These are phyloP conservation scores for Halcyon chelicuti DNA, from an alignment of 2,797 vertebrate species.

Conservation along the genomic window DNA sequence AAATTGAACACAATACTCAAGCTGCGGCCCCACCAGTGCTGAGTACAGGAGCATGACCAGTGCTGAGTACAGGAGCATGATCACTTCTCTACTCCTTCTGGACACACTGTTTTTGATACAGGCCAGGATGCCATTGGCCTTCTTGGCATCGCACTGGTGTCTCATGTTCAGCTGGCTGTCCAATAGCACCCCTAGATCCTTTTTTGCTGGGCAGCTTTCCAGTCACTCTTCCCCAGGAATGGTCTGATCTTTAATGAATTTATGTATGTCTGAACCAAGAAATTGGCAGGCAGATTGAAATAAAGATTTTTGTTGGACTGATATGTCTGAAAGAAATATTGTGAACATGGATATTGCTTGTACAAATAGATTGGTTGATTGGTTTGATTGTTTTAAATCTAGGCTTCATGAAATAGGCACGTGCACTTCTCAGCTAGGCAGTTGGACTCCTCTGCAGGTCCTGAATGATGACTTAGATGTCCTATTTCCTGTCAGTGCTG, in stretches of 20 bases:
- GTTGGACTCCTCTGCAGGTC: constrained; percentile 90
- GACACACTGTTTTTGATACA: too few relatives aligned
- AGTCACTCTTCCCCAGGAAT: background rate
- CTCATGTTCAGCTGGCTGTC: too few relatives aligned
- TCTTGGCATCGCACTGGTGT: too few relatives aligned
- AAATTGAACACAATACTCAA: too few relatives aligned
- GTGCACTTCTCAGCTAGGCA: constrained; percentile 83
- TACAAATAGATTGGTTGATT: background rate
- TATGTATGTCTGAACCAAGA: background rate
- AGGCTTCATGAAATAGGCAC: constrained; percentile 85
- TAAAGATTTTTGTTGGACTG: background rate
- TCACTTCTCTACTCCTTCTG: too few relatives aligned
- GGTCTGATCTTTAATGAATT: background rate
- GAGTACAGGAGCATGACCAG: too few relatives aligned
- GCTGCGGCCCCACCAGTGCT: too few relatives aligned
- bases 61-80: too few relatives aligned
- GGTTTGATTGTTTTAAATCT: background rate
- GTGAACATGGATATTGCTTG: background rate
- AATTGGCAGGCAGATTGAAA: background rate
- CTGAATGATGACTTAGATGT: constrained; percentile 85
- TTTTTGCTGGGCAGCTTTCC: too few relatives aligned
- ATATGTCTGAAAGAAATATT: background rate
- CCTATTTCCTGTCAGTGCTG: constrained; percentile 87
- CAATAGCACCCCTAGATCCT: too few relatives aligned
- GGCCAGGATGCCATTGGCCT: too few relatives aligned